These are phyloP conservation scores for Paramuricea clavata DNA, from an alignment of 92 coral and sea anemone species.

Conservation along the genomic window DNA sequence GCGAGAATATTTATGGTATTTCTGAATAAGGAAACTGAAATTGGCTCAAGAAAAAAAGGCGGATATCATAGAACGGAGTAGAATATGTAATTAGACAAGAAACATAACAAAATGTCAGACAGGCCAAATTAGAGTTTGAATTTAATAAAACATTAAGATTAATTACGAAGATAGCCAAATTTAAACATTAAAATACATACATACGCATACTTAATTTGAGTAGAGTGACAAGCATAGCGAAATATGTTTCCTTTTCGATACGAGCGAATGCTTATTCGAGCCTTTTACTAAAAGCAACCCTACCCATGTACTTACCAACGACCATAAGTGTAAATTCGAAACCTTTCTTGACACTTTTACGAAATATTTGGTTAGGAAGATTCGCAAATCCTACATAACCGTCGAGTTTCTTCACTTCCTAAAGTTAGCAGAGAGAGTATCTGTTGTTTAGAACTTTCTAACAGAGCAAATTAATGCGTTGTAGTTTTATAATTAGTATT, in stretches of 20 bases:
- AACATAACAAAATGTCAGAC: slow-evolving; percentile 11
- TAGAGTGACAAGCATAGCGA: not conserved
- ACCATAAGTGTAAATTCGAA: slow-evolving; percentile 99
- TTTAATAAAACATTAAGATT: slow-evolving; percentile 1
- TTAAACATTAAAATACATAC: not conserved
- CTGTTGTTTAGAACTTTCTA: not conserved
- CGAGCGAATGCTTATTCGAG: not conserved
- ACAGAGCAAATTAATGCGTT: not conserved
- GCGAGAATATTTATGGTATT: not conserved
- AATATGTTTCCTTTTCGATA: not conserved
- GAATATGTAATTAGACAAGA: slow-evolving; percentile 4
- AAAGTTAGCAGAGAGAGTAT: slow-evolving; percentile 3
- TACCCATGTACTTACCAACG: slow-evolving; percentile 80
- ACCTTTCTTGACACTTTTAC: slow-evolving; percentile 99
- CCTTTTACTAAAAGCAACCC: not conserved
- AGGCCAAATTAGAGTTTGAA: not conserved
- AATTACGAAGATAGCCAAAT: not conserved
- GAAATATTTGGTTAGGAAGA: slow-evolving; percentile 98
- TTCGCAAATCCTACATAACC: slow-evolving; percentile 99
- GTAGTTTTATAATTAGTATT: not conserved
- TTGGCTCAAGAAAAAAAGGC: not conserved
- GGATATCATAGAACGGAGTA: not conserved
- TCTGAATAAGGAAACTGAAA: not conserved
- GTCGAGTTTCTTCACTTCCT: slow-evolving; percentile 98
- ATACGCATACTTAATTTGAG: not conserved